Evolutionary conservation across 2,797 vertebrate genomes (phyloP).

Genomic region (Psittacula derbiana): DNA sequence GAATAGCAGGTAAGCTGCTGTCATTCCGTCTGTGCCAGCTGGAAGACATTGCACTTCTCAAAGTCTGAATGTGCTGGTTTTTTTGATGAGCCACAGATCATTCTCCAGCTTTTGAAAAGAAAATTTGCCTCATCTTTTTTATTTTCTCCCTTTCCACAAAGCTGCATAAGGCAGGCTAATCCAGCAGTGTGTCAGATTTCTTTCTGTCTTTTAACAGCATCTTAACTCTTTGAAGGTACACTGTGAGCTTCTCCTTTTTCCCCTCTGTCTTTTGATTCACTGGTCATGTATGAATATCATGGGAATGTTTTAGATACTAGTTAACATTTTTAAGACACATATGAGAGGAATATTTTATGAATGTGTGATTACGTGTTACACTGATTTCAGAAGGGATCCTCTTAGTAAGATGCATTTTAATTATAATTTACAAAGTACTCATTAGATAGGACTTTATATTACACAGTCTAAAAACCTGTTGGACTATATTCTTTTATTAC

Average conservation of each 20-base stretch:
- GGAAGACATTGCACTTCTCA: not conserved
- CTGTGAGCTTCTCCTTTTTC: not conserved
- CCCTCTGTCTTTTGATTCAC: not conserved
- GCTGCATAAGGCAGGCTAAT: not conserved
- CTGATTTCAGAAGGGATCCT: not conserved
- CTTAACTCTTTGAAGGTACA: not conserved
- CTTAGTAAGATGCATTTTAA: not conserved
- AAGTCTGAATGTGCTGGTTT: not conserved
- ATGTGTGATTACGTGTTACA: not conserved
- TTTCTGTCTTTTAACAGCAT: not conserved
- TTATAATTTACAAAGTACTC: not conserved
- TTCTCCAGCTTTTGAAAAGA: not conserved
- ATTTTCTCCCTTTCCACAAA: not conserved
- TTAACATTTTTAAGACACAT: not conserved
- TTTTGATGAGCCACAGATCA: not conserved
- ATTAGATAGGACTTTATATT: not conserved
- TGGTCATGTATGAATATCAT: not conserved
- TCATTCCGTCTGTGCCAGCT: not conserved
- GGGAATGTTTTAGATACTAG: not conserved
- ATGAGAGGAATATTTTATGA: not conserved
- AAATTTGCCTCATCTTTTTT: not conserved
- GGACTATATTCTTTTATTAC: not conserved
- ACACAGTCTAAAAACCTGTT: not conserved
- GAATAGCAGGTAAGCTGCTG: not conserved
- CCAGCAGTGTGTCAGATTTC: not conserved